phyloP scores from a whole-genome alignment of 2,888 invertebrate species.

The Pristionchus exspectatus region DNA sequence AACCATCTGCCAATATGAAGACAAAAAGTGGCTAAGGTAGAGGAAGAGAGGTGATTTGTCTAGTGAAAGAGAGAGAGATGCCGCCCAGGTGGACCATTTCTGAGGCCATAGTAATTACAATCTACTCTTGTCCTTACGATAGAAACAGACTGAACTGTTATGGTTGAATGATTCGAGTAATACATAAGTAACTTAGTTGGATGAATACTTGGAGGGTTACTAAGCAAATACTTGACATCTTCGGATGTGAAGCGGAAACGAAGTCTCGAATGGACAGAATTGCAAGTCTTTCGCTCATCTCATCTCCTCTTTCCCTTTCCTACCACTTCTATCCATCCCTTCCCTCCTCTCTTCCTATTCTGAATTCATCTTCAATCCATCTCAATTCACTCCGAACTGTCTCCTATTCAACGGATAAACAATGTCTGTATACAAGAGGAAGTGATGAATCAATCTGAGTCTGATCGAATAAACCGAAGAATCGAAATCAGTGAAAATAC shows the following conservation, averaged over 20 bases:
- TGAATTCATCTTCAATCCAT: constrained; percentile 10
- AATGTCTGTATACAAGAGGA: neutral
- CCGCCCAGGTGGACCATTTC: constrained; percentile 49
- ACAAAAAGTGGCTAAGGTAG: constrained; percentile 29
- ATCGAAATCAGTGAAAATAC: neutral
- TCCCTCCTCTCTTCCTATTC: neutral
- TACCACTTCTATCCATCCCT: constrained; percentile 37
- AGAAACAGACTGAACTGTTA: neutral
- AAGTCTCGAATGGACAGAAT: constrained; percentile 43
- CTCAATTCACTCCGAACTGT: neutral
- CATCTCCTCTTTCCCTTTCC: constrained; percentile 45
- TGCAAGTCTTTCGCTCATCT: constrained; percentile 51
- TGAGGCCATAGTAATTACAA: constrained; percentile 20
- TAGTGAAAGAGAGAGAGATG: neutral
- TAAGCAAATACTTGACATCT: constrained; percentile 53
- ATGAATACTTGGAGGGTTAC: constrained; percentile 24
- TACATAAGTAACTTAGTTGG: constrained; percentile 25
- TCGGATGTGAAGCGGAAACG: constrained; percentile 55
- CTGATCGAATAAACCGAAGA: neutral
- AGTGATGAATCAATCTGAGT: neutral
- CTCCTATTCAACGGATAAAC: neutral
- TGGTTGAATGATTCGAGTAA: constrained; percentile 29
- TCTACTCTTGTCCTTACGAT: neutral
- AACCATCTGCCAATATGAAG: constrained; percentile 42
- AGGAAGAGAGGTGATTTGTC: constrained; percentile 4